Percentiles rank a stretch among this genome's conserved stretches.
Conservation (phyloP, 2,113 vertebrate genomes). For the Ardeotis arabs region DNA sequence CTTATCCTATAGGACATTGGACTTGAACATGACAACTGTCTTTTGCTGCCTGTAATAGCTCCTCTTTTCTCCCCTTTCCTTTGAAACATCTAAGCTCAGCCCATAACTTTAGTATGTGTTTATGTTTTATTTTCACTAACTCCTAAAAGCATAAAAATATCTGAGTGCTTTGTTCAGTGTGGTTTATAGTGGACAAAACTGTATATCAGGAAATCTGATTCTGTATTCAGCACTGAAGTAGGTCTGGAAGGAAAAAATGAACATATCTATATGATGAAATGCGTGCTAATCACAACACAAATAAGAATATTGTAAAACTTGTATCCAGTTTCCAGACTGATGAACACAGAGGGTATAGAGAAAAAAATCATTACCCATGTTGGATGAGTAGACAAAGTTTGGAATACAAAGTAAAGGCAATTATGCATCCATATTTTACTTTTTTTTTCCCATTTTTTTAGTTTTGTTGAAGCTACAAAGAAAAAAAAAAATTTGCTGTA, state of each 20-base stretch:
- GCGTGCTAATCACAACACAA: background rate
- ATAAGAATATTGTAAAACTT: background rate
- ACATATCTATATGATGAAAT: background rate
- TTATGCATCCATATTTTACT: background rate
- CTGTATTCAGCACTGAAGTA: background rate
- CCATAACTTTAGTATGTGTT: background rate
- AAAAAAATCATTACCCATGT: background rate
- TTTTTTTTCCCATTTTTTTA: background rate
- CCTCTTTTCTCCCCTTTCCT: background rate
- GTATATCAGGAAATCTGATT: background rate
- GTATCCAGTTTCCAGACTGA: background rate
- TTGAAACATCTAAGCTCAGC: background rate
- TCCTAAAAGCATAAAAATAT: background rate
- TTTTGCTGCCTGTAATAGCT: background rate
- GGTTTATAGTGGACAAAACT: background rate
- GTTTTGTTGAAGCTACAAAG: background rate
- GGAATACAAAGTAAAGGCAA: background rate
- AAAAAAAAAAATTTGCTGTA: background rate
- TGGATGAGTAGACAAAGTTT: background rate
- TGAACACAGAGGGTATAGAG: background rate
- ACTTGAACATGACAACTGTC: background rate
- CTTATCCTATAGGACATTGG: background rate
- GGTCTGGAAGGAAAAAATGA: background rate
- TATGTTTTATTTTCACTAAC: background rate
- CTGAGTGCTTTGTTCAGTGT: background rate